Percentiles rank a stretch among this genome's conserved stretches.
phyloP scores from a whole-genome alignment of 2,113 vertebrate genomes.

The Elephantulus edwardii region DNA sequence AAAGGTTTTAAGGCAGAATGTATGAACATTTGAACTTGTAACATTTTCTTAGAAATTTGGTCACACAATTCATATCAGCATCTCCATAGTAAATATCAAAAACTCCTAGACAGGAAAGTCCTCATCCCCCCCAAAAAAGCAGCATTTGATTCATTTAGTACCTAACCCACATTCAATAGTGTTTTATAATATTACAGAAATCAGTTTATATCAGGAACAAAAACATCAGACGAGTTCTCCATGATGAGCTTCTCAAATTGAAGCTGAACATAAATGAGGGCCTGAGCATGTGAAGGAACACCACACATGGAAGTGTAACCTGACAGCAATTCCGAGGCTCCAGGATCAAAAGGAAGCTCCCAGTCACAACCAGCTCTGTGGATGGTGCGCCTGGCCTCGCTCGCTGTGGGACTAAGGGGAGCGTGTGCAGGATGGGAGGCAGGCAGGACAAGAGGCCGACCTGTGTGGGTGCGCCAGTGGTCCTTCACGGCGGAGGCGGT shows the following conservation, averaged over 20 bases:
- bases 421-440: no score
- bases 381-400: no score
- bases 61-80: neutral
- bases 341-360: no score
- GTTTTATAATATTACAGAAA: neutral
- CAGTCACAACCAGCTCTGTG: no score
- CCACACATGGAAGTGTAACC: no score
- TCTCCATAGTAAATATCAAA: neutral
- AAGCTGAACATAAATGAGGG: rapidly evolving
- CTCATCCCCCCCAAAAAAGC: neutral
- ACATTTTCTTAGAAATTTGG: neutral
- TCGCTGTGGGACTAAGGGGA: no score
- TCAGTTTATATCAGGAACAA: neutral
- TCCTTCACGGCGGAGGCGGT: no score
- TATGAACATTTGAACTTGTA: neutral
- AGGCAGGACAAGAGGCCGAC: no score
- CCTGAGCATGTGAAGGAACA: no score
- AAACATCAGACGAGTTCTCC: neutral
- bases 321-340: no score
- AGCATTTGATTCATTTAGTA: neutral
- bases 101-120: neutral
- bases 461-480: no score
- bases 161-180: neutral
- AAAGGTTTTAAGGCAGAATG: neutral
- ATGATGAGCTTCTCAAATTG: neutral